These are phyloP conservation scores for Drosophila arawakana DNA, from an alignment of 1,140 invertebrate genomes.

Conservation along the genomic window DNA sequence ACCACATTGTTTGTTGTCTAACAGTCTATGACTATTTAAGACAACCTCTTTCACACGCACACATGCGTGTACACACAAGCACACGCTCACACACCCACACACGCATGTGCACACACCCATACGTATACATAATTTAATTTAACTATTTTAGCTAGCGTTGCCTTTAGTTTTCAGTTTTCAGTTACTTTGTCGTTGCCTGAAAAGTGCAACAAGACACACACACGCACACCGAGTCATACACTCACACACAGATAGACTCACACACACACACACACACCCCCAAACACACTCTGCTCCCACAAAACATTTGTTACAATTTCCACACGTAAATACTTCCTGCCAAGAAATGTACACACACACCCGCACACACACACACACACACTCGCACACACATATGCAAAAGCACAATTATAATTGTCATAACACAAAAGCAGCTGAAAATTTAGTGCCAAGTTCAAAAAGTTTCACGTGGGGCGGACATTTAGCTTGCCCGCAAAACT, in stretches of 20 bases:
- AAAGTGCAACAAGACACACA: slow-evolving; percentile 72
- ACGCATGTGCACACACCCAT: slow-evolving; percentile 8
- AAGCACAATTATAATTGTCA: slow-evolving; percentile 80
- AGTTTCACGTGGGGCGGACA: slow-evolving; percentile 59
- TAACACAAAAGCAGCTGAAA: slow-evolving; percentile 81
- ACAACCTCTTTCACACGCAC: slow-evolving; percentile 36
- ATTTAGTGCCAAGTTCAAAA: slow-evolving; percentile 79
- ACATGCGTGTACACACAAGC: slow-evolving; percentile 16
- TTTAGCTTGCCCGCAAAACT: slow-evolving; percentile 29
- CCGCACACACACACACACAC: slow-evolving; percentile 11
- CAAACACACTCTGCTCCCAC: slow-evolving; percentile 36
- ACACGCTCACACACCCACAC: slow-evolving; percentile 22
- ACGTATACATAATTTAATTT: slow-evolving; percentile 67
- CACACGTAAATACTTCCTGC: slow-evolving; percentile 79
- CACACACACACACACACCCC: slow-evolving; percentile 6
- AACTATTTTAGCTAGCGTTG: slow-evolving; percentile 67
- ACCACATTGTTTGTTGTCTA: slow-evolving; percentile 76
- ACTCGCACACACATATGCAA: slow-evolving; percentile 53
- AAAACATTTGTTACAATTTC: slow-evolving; percentile 81
- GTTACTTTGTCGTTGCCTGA: slow-evolving; percentile 63
- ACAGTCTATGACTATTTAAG: slow-evolving; percentile 81
- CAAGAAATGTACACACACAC: slow-evolving; percentile 59
- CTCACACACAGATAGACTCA: neutral
- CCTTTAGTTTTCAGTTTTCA: slow-evolving; percentile 58
- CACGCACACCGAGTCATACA: slow-evolving; percentile 8